Conservation (phyloP, 2,888 invertebrate species). For the Rotaria macrura region DNA sequence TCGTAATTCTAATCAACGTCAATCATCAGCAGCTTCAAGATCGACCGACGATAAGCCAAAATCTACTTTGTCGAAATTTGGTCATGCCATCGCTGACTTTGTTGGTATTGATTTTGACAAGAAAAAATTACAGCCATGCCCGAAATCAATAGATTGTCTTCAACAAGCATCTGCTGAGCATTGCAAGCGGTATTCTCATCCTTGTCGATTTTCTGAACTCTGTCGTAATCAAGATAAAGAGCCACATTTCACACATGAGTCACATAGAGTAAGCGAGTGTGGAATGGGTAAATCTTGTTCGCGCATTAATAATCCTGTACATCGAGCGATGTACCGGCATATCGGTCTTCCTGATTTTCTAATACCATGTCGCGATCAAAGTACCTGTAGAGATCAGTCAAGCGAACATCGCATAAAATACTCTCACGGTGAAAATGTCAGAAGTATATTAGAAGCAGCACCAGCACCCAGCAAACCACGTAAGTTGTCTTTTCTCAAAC, state of each 20-base stretch:
- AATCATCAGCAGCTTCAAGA: not conserved
- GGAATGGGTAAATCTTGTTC: not conserved
- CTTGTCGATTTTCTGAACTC: not conserved
- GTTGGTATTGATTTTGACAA: not conserved
- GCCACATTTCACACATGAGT: not conserved
- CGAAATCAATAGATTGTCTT: not conserved
- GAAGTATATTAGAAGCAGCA: too few relatives aligned
- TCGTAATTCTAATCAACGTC: not conserved
- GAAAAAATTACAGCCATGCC: not conserved
- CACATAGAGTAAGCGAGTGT: not conserved
- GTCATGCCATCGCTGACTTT: not conserved
- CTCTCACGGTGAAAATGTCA: not conserved
- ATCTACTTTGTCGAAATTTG: not conserved
- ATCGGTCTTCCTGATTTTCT: not conserved
- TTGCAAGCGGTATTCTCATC: not conserved
- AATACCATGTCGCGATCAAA: not conserved
- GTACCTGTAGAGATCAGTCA: not conserved
- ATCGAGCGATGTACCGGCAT: not conserved
- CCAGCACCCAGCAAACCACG: too few relatives aligned
- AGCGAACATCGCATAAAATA: not conserved
- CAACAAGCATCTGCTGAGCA: not conserved
- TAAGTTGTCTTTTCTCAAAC: too few relatives aligned
- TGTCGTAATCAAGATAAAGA: not conserved
- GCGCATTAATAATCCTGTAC: not conserved
- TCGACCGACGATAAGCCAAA: not conserved